Conservation (phyloP, 2,797 vertebrate species). For the Silurus aristotelis region DNA sequence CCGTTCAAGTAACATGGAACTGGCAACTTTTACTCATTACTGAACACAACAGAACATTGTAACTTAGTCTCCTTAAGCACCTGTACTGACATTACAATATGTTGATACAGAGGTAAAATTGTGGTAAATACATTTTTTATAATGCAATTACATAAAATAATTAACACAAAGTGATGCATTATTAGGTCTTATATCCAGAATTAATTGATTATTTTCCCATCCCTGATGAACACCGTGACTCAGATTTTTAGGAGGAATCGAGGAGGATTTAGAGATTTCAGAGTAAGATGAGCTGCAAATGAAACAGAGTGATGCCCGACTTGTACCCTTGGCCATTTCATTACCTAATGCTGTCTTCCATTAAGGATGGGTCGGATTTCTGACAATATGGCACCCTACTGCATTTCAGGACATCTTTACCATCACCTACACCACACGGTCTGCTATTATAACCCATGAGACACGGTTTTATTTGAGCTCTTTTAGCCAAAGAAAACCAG, state of each 20-base stretch:
- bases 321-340: constrained; percentile 1
- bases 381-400: neutral
- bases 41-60: no score
- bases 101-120: neutral
- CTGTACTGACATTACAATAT: no score
- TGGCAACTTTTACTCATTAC: no score
- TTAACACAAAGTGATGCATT: neutral
- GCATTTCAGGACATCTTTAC: neutral
- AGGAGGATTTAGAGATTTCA: constrained; percentile 4
- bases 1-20: no score
- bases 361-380: constrained; percentile 29
- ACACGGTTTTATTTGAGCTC: neutral
- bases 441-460: neutral
- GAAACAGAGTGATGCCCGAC: constrained; percentile 17
- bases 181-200: neutral
- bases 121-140: neutral
- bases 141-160: neutral
- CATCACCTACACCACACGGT: neutral
- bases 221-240: neutral
- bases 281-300: constrained; percentile 23
- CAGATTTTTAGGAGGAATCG: neutral
- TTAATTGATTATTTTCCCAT: neutral
- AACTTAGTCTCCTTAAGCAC: no score
- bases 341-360: constrained; percentile 26
- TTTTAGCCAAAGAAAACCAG: no score